Evolutionary conservation across 2,113 vertebrate genomes (phyloP).

Genomic region (Bubo scandiacus): DNA sequence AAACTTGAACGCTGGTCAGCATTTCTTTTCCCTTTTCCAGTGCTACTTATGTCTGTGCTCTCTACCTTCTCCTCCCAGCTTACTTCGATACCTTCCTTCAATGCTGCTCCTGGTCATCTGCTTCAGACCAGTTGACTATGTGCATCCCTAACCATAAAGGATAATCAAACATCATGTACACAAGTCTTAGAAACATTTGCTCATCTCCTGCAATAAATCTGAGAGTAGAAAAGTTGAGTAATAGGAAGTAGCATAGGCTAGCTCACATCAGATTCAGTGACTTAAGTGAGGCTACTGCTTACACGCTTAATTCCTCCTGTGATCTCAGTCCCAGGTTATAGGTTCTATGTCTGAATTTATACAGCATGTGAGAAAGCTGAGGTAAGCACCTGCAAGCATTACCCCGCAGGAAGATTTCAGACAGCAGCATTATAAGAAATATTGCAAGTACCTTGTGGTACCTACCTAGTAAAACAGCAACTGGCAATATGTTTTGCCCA

Average conservation of each 20-base stretch:
- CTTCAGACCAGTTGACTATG: background rate
- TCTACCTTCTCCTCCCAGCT: background rate
- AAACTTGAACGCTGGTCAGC: background rate
- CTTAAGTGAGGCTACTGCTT: background rate
- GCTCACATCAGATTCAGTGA: background rate
- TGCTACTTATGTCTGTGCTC: background rate
- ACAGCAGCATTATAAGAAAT: background rate
- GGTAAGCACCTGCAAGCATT: background rate
- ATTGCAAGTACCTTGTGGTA: background rate
- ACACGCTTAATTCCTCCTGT: background rate
- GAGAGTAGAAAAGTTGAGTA: background rate
- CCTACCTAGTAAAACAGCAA: accelerated
- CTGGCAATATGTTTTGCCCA: background rate
- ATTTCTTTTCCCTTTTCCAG: background rate
- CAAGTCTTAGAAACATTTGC: background rate
- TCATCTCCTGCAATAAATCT: background rate
- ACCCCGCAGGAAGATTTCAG: background rate
- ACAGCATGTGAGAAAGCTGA: background rate
- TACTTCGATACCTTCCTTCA: background rate
- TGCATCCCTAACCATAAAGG: background rate
- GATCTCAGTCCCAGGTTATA: background rate
- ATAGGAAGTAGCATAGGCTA: background rate
- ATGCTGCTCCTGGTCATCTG: background rate
- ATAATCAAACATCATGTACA: background rate
- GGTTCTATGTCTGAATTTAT: background rate